These are phyloP conservation scores for Dysmachus trigonus DNA, from an alignment of 2,888 invertebrate genomes.

Conservation along the genomic window DNA sequence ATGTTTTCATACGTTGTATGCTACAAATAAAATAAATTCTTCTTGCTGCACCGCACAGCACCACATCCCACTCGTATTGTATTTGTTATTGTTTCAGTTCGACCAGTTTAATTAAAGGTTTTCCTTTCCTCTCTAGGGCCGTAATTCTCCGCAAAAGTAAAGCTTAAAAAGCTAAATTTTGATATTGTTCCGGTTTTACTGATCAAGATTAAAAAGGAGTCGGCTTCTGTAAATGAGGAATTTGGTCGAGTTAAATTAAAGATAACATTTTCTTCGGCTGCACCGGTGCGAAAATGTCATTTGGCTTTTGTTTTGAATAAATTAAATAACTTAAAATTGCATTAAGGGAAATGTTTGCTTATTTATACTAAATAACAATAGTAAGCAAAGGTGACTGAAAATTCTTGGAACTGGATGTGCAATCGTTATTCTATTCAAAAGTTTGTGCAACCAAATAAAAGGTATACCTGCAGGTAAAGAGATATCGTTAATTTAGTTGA, in stretches of 20 bases:
- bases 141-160: not conserved
- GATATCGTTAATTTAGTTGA: not conserved
- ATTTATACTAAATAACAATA: not conserved
- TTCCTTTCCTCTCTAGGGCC: not conserved
- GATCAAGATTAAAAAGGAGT: not conserved
- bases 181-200: not conserved
- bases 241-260: not conserved
- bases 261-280: not conserved
- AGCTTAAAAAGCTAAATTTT: not conserved
- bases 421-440: not conserved
- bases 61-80: not conserved
- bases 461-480: not conserved
- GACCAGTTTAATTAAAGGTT: not conserved
- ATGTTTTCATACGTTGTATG: not conserved
- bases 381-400: not conserved
- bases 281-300: not conserved
- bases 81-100: not conserved
- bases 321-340: not conserved
- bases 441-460: not conserved
- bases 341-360: not conserved
- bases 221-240: not conserved
- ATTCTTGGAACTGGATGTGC: not conserved
- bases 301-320: not conserved
- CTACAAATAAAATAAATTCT: not conserved
- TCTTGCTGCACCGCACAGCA: not conserved